These are phyloP conservation scores for Leptura quadrifasciata DNA, from an alignment of 2,888 invertebrate species.

Conservation along the genomic window DNA sequence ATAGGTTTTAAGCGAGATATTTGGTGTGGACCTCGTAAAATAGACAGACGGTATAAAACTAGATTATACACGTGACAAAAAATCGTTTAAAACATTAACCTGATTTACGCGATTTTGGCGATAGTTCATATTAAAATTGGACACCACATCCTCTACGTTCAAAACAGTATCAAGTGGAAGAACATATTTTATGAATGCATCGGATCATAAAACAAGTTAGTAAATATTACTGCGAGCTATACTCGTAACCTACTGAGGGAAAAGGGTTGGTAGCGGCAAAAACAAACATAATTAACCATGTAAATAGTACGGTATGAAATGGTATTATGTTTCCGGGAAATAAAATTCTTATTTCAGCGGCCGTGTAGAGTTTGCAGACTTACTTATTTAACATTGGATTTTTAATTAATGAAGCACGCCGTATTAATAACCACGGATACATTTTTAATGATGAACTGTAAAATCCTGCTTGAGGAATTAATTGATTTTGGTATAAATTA, in stretches of 20 bases:
- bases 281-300: slow-evolving; percentile 23
- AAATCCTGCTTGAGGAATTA: no score
- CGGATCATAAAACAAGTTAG: not conserved
- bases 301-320: slow-evolving; percentile 11
- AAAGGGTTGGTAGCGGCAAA: not conserved
- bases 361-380: not conserved
- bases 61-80: no score
- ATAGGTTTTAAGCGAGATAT: no score
- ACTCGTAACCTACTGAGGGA: not conserved
- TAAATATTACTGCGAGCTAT: not conserved
- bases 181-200: not conserved
- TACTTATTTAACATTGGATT: not conserved
- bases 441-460: not conserved
- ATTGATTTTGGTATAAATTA: no score
- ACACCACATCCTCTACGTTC: no score
- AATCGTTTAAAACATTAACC: no score
- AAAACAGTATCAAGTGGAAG: not conserved
- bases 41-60: no score
- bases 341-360: not conserved
- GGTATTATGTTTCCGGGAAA: not conserved
- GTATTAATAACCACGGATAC: not conserved
- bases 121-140: no score
- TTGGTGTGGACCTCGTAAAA: no score
- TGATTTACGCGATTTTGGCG: no score
- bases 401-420: not conserved